Conservation (phyloP, 2,797 vertebrate genomes). For the Parambassis ranga region DNA sequence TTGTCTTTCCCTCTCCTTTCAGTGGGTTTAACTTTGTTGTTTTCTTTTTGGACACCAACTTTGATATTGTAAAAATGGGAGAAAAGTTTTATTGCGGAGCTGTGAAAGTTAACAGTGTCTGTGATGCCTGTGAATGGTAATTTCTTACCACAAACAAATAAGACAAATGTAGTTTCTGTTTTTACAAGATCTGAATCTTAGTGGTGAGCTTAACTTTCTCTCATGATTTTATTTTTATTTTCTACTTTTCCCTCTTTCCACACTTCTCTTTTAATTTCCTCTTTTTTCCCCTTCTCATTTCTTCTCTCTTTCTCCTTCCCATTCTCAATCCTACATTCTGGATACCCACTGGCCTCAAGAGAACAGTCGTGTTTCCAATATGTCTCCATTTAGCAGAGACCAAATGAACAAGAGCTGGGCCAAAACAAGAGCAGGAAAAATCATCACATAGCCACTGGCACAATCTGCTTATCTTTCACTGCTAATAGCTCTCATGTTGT, state of each 20-base stretch:
- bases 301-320: slow-evolving; percentile 23
- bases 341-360: slow-evolving; percentile 48
- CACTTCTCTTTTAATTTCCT: slow-evolving; percentile 42
- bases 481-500: slow-evolving; percentile 54
- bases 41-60: slow-evolving; percentile 42
- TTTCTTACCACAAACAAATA: slow-evolving; percentile 64
- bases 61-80: slow-evolving; percentile 62
- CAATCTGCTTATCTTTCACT: slow-evolving; percentile 66
- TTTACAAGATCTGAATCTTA: slow-evolving; percentile 54
- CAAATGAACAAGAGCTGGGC: slow-evolving; percentile 52
- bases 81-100: slow-evolving; percentile 62
- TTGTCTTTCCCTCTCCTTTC: slow-evolving; percentile 25
- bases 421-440: slow-evolving; percentile 67
- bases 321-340: slow-evolving; percentile 39
- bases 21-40: slow-evolving; percentile 17
- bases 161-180: slow-evolving; percentile 39
- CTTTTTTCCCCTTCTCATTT: slow-evolving; percentile 26
- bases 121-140: slow-evolving; percentile 61
- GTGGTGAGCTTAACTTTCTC: slow-evolving; percentile 27
- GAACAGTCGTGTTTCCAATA: slow-evolving; percentile 63
- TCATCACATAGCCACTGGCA: slow-evolving; percentile 65
- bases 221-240: slow-evolving; percentile 29
- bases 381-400: slow-evolving; percentile 66
- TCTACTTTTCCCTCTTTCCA: slow-evolving; percentile 32
- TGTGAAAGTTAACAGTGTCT: slow-evolving; percentile 72